Evolutionary conservation across 2,113 vertebrate species (phyloP), one percentile per base, ranked within the genome.

Genomic region (Spea multiplicata): DNA sequence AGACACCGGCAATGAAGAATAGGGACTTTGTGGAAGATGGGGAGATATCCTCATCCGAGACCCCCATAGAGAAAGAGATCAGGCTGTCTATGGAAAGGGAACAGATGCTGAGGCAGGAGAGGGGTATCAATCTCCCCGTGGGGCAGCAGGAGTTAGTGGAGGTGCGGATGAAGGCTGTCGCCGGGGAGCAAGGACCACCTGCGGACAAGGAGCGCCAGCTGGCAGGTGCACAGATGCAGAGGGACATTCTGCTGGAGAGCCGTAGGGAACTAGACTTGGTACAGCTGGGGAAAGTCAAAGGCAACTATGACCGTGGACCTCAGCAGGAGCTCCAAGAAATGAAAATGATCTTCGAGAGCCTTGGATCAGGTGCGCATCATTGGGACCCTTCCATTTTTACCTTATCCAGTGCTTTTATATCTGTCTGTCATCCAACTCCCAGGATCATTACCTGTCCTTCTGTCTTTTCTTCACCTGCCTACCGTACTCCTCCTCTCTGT

Each of bases 211-310:
- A 88, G 80, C 87, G 91, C 16, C 88, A 91, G 70, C 90, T 94
- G 53, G 94, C 95, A 0, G 94, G 93, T 5, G 94, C 91, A 50
- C 92, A 91, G 87, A 96, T 97, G 95, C 89, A 89, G 84, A 86
- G 87, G 12, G 94, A 96, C 66, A 96, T 97, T 83, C 88, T 85
- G 76, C 86, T 87, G 53, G 92, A 94, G 74, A 86, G 83, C 5
- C 87, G 86, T 67, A 88, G 90, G 79, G 92, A 94, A 81, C 87
- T 90, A 85, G 94, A 88, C 84, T 90, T 96, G 69, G 89, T 93
- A 74, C 86, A 88, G 73, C 81, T 85, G 66, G 88, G 89, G 8
- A 86, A 88, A 75, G 83, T 92, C 4, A 86, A 85, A 10, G 92
- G 88, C 0, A 73, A 89, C 78, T 94, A 94, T 16, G 88, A 93